A percentile compares a stretch with the other conserved stretches of the same genome.
Conservation (phyloP, 2,888 invertebrate genomes). For the Lysandra coridon region DNA sequence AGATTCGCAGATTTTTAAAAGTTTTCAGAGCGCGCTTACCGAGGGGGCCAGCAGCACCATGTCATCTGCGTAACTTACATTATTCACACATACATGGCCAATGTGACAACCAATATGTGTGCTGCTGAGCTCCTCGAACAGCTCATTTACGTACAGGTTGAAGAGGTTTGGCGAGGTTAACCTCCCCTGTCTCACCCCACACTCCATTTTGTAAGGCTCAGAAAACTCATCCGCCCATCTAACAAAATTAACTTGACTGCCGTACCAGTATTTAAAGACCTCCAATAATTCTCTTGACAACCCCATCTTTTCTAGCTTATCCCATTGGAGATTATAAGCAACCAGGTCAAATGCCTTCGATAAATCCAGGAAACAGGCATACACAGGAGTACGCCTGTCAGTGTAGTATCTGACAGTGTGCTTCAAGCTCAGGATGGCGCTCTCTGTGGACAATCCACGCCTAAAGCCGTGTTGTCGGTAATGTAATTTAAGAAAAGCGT, state of each 20-base stretch:
- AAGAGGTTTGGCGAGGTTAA: too few species aligned
- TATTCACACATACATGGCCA: too few species aligned
- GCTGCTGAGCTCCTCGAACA: too few species aligned
- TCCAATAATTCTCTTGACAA: slow-evolving; percentile 1
- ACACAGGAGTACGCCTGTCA: slow-evolving; percentile 6
- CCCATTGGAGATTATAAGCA: slow-evolving; percentile 26
- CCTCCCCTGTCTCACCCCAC: not conserved
- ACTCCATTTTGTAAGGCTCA: not conserved
- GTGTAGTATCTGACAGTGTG: slow-evolving; percentile 32
- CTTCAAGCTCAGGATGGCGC: slow-evolving; percentile 27
- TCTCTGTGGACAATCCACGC: slow-evolving; percentile 23
- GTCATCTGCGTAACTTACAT: too few species aligned
- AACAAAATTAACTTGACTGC: not conserved
- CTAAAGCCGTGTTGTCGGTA: not conserved
- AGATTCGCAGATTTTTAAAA: not conserved
- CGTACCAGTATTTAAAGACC: slow-evolving; percentile 21
- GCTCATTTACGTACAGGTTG: too few species aligned
- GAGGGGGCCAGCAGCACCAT: not conserved
- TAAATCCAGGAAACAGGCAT: slow-evolving; percentile 31
- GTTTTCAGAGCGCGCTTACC: not conserved
- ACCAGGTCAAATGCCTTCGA: slow-evolving; percentile 30
- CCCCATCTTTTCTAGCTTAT: slow-evolving; percentile 13
- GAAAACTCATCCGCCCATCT: not conserved
- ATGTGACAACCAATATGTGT: too few species aligned
- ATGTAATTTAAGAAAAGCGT: not conserved